Evolutionary conservation across 2,888 invertebrate genomes (phyloP), one percentile per base, ranked within the genome.

Genomic region (Cacoxenus indagator): DNA sequence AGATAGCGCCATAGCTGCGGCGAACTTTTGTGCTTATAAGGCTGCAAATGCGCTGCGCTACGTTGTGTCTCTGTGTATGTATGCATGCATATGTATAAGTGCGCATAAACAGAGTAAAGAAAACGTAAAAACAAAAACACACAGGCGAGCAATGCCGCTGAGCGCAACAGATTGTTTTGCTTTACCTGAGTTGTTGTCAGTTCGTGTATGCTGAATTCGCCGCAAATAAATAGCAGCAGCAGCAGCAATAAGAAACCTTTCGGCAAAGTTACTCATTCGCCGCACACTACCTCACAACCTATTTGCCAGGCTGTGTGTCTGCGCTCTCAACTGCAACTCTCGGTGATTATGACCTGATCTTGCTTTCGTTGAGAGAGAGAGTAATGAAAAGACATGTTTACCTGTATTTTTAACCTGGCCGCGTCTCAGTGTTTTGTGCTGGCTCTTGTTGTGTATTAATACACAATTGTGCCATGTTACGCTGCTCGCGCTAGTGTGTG

Each of bases 11-110:
- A 29, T 57, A 29, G 57, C 29, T 43, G 22, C 74, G 73, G 78
- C 73, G 73, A 75, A 79, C 76, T 79, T 80, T 74, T 75, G 76
- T 73, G 80, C 80, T 79, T 80, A 80, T 83, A 80, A 76, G 83
- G 80, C 77, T 75, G 73, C 78, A 22, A 51, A 17, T 6, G 22
- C 51, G 11, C 24, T 51, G 22, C 51, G 51, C 6, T 17, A 51
- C 9, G 17, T 22, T 43, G 22, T 17, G 51, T 51, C 22, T 26
- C 14, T 27, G 14, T 55, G 24, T 17, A 14, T 26, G 9, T 4
- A 14, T 27, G 27, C 27, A 24, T 59, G 61, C 17, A 26, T 26
- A 11, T 27, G 55, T 27, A 14, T 59, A 31, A 19, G 31, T 29
- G 55, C 17, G 19, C n/a, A 19, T 61, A 22, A 55, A 55, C 24